Conservation (phyloP, 2,888 invertebrate genomes). For the Drosophila kanekoi region DNA sequence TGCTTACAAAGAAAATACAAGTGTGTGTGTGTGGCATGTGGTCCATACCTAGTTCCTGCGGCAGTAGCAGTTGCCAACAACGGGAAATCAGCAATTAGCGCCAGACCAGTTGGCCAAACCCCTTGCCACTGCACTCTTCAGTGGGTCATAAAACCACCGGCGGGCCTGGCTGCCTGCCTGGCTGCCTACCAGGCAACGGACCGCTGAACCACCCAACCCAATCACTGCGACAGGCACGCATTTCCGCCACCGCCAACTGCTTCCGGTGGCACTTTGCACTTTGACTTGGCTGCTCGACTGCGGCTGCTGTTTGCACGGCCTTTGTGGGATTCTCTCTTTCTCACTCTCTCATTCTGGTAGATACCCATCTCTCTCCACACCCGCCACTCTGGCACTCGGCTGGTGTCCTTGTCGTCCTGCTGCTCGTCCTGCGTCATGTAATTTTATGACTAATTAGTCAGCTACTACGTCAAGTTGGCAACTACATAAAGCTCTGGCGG, state of each 20-base stretch:
- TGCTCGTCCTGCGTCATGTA: conserved; percentile 61
- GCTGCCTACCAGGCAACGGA: neutral
- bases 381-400: neutral
- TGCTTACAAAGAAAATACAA: conserved; percentile 6
- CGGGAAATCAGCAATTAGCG: conserved; percentile 79
- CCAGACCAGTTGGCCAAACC: conserved; percentile 40
- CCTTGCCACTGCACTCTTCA: neutral
- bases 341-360: neutral
- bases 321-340: conserved; percentile 38
- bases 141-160: conserved; percentile 28
- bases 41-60: conserved; percentile 30
- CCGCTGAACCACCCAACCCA: conserved; percentile 18
- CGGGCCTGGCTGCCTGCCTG: neutral
- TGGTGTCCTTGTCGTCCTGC: conserved; percentile 21
- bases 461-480: conserved; percentile 73
- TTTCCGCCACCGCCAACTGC: conserved; percentile 75
- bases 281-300: conserved; percentile 61
- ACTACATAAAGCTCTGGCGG: conserved; percentile 43
- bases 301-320: conserved; percentile 55
- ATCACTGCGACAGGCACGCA: conserved; percentile 62
- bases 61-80: conserved; percentile 32
- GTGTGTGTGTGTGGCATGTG: conserved; percentile 26
- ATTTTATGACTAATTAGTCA: conserved; percentile 81
- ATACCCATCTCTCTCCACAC: no score
- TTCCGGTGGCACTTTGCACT: conserved; percentile 76